Conservation (phyloP, 2,113 vertebrate species). For the Enhydra lutris region DNA sequence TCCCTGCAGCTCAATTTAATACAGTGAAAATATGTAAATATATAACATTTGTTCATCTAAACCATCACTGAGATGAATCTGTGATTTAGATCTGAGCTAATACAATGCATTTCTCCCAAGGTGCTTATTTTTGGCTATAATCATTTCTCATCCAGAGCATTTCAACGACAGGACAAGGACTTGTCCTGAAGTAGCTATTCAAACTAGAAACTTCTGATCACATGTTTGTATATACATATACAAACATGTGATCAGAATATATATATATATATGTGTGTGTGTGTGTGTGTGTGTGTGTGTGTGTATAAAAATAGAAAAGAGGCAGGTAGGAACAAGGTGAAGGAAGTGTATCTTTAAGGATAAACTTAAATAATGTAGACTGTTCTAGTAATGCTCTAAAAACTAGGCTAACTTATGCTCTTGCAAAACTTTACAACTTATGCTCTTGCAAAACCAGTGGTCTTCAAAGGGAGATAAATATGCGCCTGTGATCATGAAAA, state of each 20-base stretch:
- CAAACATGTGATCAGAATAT: not conserved
- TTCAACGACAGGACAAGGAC: not conserved
- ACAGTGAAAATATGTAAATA: not conserved
- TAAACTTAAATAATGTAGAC: not conserved
- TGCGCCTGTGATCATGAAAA: not conserved
- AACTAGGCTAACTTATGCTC: not conserved
- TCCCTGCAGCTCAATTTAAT: not conserved
- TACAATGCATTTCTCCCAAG: not conserved
- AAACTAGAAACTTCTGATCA: not conserved
- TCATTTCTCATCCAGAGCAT: not conserved
- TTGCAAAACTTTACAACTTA: not conserved
- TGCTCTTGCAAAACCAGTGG: not conserved
- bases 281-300: too few species aligned
- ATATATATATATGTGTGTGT: not conserved
- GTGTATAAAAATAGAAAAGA: not conserved
- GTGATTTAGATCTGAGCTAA: slow-evolving; percentile 10
- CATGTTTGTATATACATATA: too few species aligned
- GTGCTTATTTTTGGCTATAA: not conserved
- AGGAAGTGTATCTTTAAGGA: not conserved
- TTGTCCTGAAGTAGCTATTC: not conserved
- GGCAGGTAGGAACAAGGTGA: not conserved
- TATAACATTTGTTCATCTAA: not conserved
- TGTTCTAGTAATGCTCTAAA: not conserved
- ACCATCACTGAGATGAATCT: not conserved
- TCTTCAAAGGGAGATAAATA: not conserved